Conservation (phyloP, 1,140 invertebrate species). For the Xylocopa sonorina region DNA sequence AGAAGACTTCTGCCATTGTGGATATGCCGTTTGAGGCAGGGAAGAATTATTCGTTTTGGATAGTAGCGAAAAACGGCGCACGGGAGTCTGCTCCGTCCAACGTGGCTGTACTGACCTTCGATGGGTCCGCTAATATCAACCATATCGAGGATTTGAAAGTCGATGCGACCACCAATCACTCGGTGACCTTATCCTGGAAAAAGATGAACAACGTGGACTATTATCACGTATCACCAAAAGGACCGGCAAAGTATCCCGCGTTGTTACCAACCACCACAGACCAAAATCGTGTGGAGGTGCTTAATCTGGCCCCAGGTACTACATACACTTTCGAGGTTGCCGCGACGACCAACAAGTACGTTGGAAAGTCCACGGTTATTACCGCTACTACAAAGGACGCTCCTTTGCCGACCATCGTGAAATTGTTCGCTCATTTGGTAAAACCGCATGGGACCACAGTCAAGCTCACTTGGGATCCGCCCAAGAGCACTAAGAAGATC, state of each 20-base stretch:
- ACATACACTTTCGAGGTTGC: constrained; percentile 84
- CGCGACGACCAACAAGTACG: constrained; percentile 84
- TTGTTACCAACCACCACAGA: constrained; percentile 73
- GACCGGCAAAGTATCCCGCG: constrained; percentile 82
- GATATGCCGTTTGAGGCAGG: constrained; percentile 84
- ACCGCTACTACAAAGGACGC: constrained; percentile 82
- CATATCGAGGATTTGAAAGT: constrained; percentile 83
- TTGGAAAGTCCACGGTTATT: constrained; percentile 83
- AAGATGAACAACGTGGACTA: constrained; percentile 84
- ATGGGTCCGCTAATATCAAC: constrained; percentile 85
- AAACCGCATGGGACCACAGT: constrained; percentile 85
- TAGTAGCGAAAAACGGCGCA: constrained; percentile 85
- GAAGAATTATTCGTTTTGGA: constrained; percentile 89
- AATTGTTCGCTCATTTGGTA: constrained; percentile 81
- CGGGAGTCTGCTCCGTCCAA: constrained; percentile 84
- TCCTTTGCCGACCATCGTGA: constrained; percentile 81
- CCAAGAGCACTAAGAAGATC: constrained; percentile 81
- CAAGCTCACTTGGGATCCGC: constrained; percentile 85
- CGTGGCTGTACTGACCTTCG: constrained; percentile 83
- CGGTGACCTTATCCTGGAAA: constrained; percentile 85
- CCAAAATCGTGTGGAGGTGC: constrained; percentile 81
- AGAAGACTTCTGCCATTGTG: constrained; percentile 81
- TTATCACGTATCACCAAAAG: constrained; percentile 83
- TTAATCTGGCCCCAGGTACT: constrained; percentile 84
- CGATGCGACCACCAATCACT: constrained; percentile 79